These are phyloP conservation scores for Lysiphlebus fabarum DNA, from an alignment of 1,140 invertebrate species.

Conservation along the genomic window DNA sequence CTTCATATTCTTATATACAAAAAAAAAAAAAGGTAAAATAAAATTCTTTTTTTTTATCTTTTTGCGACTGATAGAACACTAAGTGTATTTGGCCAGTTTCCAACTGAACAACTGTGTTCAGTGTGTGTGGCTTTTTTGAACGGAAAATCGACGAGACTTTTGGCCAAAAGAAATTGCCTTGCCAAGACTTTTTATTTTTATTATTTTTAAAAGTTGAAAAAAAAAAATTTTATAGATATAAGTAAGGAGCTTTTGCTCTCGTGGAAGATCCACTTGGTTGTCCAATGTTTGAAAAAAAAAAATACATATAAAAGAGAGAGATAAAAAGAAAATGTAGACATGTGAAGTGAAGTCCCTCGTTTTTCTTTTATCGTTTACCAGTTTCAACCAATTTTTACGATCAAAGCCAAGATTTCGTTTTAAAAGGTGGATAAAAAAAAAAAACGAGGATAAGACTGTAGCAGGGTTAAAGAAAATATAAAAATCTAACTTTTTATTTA, in stretches of 20 bases:
- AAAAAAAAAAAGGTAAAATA: too few relatives aligned
- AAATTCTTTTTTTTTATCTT: too few relatives aligned
- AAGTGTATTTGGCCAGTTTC: conserved; percentile 51
- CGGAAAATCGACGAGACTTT: conserved; percentile 39
- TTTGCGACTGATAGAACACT: conserved; percentile 43
- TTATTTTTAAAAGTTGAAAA: conserved; percentile 13
- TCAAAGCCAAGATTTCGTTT: conserved; percentile 23
- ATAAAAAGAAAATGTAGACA: background rate
- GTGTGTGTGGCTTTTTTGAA: conserved; percentile 30
- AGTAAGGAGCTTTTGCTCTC: too few relatives aligned
- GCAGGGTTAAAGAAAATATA: too few relatives aligned
- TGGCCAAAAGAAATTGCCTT: background rate
- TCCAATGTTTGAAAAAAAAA: background rate
- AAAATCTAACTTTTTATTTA: too few relatives aligned
- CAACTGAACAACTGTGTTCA: conserved; percentile 34
- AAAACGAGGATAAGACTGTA: too few relatives aligned
- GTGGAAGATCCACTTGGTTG: background rate
- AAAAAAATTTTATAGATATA: too few relatives aligned
- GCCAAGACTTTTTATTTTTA: conserved; percentile 13
- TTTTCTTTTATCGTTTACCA: conserved; percentile 12
- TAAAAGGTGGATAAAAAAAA: background rate
- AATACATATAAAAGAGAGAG: background rate
- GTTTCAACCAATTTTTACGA: conserved; percentile 26
- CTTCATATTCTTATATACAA: too few relatives aligned
- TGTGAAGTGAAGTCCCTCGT: conserved; percentile 11